Evolutionary conservation across 2,888 invertebrate genomes (phyloP).

Genomic region (Zhengitettix transpicula): DNA sequence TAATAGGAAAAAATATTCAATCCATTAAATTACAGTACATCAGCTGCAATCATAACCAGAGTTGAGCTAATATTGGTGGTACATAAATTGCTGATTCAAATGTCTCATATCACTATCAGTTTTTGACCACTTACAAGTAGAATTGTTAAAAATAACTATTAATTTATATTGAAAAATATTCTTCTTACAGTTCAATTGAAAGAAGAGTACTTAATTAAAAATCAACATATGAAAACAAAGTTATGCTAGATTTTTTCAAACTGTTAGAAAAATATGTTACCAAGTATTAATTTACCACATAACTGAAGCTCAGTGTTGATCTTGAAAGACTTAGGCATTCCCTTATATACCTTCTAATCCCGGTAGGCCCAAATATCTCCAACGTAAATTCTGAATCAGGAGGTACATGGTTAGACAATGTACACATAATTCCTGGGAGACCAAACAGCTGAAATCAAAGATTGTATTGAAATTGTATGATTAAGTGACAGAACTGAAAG

Average conservation of each 20-base stretch:
- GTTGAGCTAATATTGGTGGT: too few species aligned
- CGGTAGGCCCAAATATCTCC: slow-evolving; percentile 27
- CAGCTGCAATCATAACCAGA: background rate
- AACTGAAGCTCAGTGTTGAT: slow-evolving; percentile 21
- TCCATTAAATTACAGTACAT: too few species aligned
- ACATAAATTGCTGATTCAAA: too few species aligned
- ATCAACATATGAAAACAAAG: too few species aligned
- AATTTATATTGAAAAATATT: too few species aligned
- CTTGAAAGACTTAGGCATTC: slow-evolving; percentile 21
- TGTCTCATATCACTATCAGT: too few species aligned
- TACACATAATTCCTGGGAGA: slow-evolving; percentile 26
- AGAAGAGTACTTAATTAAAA: too few species aligned
- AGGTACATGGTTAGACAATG: slow-evolving; percentile 21
- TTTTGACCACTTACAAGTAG: too few species aligned
- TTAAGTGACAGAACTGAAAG: too few species aligned
- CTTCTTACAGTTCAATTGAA: too few species aligned
- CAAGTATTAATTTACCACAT: slow-evolving; percentile 14
- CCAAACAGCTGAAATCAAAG: slow-evolving; percentile 23
- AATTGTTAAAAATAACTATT: background rate
- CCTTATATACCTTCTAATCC: slow-evolving; percentile 22
- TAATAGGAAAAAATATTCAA: background rate
- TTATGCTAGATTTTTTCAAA: too few species aligned
- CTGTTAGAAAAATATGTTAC: too few species aligned
- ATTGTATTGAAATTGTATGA: background rate
- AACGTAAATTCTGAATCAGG: slow-evolving; percentile 15